A percentile compares a stretch with the other conserved stretches of the same genome.
phyloP scores from a whole-genome alignment of 2,888 invertebrate species.

The Nomada fucata region DNA sequence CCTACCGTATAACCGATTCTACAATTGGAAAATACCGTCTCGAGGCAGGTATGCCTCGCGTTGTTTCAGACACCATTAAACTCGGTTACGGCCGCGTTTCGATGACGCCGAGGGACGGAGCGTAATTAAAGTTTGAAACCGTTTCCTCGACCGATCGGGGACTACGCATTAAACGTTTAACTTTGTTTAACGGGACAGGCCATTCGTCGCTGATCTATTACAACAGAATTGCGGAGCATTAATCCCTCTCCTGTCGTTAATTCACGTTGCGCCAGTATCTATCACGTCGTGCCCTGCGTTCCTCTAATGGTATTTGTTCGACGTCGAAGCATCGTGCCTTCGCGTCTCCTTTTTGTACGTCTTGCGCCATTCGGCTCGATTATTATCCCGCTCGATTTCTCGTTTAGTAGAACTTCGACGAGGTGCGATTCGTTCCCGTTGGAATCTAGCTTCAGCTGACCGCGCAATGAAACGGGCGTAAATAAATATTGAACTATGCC shows the following conservation, averaged over 20 bases:
- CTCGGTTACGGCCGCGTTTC: conserved; percentile 3
- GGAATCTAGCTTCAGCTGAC: background rate
- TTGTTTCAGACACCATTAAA: background rate
- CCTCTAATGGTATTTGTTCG: background rate
- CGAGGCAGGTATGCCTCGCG: background rate
- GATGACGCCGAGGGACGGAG: background rate
- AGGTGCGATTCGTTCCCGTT: background rate
- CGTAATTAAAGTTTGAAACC: conserved; percentile 17
- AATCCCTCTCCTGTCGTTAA: conserved; percentile 44
- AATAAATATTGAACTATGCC: conserved; percentile 23
- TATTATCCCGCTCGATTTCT: background rate
- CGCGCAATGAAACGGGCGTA: background rate
- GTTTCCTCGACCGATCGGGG: conserved; percentile 16
- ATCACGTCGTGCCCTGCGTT: background rate
- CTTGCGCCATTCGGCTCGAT: background rate
- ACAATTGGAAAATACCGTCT: background rate
- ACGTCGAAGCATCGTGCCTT: too few species aligned
- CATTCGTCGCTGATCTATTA: conserved; percentile 29
- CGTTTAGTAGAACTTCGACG: conserved; percentile 10
- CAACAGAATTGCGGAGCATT: conserved; percentile 44
- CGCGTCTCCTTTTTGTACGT: background rate
- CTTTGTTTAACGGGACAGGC: conserved; percentile 12
- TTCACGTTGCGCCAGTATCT: conserved; percentile 11
- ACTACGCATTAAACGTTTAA: conserved; percentile 16
- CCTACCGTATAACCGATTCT: background rate